Percentiles rank a stretch among this genome's conserved stretches.
These are phyloP conservation scores for Elegia similella DNA, from an alignment of 2,888 invertebrate genomes.

Conservation along the genomic window DNA sequence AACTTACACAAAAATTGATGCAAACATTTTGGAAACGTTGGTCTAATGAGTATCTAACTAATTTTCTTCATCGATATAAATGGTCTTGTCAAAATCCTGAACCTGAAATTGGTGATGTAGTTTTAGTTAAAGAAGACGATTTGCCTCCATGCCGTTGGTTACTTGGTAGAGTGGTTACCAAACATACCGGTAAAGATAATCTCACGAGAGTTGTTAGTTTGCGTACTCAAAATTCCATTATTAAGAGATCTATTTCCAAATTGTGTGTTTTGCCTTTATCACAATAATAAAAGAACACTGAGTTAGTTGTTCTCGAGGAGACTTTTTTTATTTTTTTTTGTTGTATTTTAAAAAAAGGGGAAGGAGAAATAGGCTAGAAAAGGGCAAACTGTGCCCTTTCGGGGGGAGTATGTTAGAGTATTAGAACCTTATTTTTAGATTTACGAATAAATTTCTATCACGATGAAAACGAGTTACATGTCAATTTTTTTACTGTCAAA, in stretches of 20 bases:
- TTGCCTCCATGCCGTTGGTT: conserved; percentile 30
- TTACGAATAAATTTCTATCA: too few relatives aligned
- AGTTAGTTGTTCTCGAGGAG: too few relatives aligned
- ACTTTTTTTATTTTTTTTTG: too few relatives aligned
- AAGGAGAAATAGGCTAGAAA: too few relatives aligned
- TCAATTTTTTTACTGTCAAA: too few relatives aligned
- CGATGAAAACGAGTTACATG: too few relatives aligned
- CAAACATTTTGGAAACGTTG: conserved; percentile 13
- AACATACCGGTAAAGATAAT: conserved; percentile 29
- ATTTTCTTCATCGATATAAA: conserved; percentile 11
- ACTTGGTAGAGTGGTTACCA: conserved; percentile 27
- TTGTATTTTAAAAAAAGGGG: too few relatives aligned
- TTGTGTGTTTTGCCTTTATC: conserved; percentile 25
- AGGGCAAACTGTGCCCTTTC: too few relatives aligned
- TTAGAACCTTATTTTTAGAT: too few relatives aligned
- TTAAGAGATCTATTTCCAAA: conserved; percentile 26
- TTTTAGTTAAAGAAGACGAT: conserved; percentile 29
- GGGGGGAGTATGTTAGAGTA: too few relatives aligned
- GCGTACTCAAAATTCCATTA: conserved; percentile 22
- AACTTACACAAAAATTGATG: background rate
- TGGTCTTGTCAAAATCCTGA: conserved; percentile 6
- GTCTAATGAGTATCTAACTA: conserved; percentile 11
- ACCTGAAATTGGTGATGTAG: conserved; percentile 14
- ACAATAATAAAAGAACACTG: too few relatives aligned
- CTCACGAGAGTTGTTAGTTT: conserved; percentile 30